phyloP scores from a whole-genome alignment of 1,140 invertebrate species.

The Megathymus violae region DNA sequence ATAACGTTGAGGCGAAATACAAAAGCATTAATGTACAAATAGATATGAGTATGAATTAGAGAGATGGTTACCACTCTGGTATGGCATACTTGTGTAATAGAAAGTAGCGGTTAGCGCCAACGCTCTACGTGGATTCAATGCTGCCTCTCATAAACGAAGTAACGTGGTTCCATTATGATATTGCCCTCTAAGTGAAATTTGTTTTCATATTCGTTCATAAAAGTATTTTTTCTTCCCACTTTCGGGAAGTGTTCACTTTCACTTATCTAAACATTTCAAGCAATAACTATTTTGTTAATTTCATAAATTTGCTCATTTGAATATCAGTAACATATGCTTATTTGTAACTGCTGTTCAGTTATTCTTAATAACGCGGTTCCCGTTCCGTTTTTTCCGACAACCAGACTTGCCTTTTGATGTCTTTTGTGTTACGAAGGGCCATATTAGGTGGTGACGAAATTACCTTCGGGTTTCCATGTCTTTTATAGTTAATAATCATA shows the following conservation, averaged over 20 bases:
- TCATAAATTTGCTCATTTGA: too few relatives aligned
- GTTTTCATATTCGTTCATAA: conserved; percentile 65
- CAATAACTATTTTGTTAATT: conserved; percentile 30
- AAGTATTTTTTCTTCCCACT: conserved; percentile 54
- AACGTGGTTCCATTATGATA: conserved; percentile 75
- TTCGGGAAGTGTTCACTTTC: conserved; percentile 44
- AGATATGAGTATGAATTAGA: conserved; percentile 39
- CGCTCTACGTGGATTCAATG: conserved; percentile 59
- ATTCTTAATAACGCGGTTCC: too few relatives aligned
- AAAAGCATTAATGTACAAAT: conserved; percentile 10
- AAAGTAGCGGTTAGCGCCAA: conserved; percentile 62
- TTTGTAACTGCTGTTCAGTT: too few relatives aligned
- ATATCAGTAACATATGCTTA: too few relatives aligned
- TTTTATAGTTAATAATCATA: too few relatives aligned
- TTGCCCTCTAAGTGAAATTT: conserved; percentile 76
- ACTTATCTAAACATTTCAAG: conserved; percentile 44
- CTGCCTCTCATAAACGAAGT: conserved; percentile 62
- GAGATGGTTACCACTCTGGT: conserved; percentile 41
- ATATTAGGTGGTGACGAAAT: too few relatives aligned
- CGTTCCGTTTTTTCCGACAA: too few relatives aligned
- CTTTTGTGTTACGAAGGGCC: too few relatives aligned
- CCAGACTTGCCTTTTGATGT: too few relatives aligned
- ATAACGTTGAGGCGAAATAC: not conserved
- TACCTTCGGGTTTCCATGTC: too few relatives aligned
- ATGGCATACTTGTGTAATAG: conserved; percentile 55